Conservation (phyloP, 2,888 invertebrate species). For the Lycaena phlaeas region DNA sequence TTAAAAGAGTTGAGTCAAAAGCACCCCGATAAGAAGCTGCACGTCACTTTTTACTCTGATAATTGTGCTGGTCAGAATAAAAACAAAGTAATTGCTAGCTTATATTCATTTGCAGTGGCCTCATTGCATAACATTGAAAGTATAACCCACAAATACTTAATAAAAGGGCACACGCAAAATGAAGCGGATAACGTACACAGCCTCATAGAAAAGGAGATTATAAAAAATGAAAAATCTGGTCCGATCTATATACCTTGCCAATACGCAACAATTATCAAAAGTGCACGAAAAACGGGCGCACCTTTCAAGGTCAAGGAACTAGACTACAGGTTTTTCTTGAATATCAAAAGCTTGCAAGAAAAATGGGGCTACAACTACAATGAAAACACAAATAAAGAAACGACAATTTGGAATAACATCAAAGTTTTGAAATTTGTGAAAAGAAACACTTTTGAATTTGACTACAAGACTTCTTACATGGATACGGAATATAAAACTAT, state of each 20-base stretch:
- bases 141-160: constrained; percentile 17
- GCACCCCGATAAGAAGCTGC: background rate
- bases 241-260: constrained; percentile 16
- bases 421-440: constrained; percentile 12
- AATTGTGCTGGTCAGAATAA: background rate
- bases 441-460: background rate
- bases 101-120: constrained; percentile 10
- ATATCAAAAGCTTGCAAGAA: constrained; percentile 19
- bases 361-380: constrained; percentile 14
- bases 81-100: background rate
- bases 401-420: constrained; percentile 8
- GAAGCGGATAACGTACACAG: constrained; percentile 12
- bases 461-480: too few relatives aligned
- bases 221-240: constrained; percentile 12
- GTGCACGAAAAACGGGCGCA: constrained; percentile 20
- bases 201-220: constrained; percentile 17
- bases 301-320: constrained; percentile 19
- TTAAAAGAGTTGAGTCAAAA: background rate
- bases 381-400: constrained; percentile 6
- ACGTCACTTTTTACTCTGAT: background rate
- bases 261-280: constrained; percentile 19
- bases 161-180: constrained; percentile 11
- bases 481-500: too few relatives aligned
- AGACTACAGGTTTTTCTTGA: constrained; percentile 16
- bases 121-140: constrained; percentile 13